Evolutionary conservation across 1,140 invertebrate species (phyloP), one percentile per base, ranked within the genome.

Genomic region (Halesus radiatus): DNA sequence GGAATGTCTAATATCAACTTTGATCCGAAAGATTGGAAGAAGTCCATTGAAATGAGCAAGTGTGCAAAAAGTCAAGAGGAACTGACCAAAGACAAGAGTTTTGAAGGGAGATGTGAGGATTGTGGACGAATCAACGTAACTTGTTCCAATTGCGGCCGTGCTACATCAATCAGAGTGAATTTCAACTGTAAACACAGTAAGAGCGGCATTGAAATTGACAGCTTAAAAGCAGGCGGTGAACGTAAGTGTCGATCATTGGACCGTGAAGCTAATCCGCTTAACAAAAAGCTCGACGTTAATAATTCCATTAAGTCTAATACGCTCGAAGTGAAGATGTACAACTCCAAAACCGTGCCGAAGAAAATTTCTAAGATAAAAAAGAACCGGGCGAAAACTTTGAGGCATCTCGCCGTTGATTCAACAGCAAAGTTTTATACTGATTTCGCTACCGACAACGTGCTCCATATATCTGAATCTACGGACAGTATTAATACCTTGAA

Each of bases 281-380:
- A 45, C 1, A 80, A 75, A 37, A 89, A 88, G 84, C 83, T 84
- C 20, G 85, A 85, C 72, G 81, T 29, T 20, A 68, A 45, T 45
- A 45, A 45, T 13, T 13, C 37, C 37, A 45, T 20, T 23, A 56
- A 75, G n/a, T 53, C 29, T 37, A 75, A 58, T 54, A 75, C 72
- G 52, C 45, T 90, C 76, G 91, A 91, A 87, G 88, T 91, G 37
- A 90, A 90, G 85, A 91, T 92, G 87, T 93, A 92, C 84, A 93
- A 91, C 80, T 88, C 90, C 53, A 93, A 93, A 89, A 92, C 92
- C 18, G 89, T 93, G 86, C 92, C 92, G 85, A 93, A 93, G 86
- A 91, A 92, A 84, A 92, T 93, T 73, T 90, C 91, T 4, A 93
- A 92, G 82, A 85, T 93, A 37, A 93, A 93, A 84, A 93, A 93